A percentile compares a stretch with the other conserved stretches of the same genome.
Conservation (phyloP, 1,140 invertebrate genomes). For the Panagrolaimus sp. region DNA sequence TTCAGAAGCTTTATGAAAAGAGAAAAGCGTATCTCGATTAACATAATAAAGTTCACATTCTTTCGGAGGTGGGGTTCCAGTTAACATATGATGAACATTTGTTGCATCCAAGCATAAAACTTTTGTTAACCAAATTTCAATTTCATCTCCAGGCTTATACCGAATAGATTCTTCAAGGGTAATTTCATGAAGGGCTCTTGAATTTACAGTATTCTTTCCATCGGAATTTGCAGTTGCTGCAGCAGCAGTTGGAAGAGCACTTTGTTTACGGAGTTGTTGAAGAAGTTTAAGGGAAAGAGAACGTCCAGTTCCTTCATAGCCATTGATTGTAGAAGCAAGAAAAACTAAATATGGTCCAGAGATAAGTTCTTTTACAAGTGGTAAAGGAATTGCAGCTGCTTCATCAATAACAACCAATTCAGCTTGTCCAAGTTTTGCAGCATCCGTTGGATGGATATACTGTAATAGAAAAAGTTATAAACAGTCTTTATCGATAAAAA, state of each 20-base stretch:
- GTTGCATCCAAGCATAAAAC: constrained; percentile 83
- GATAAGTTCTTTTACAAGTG: constrained; percentile 68
- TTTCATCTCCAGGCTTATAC: constrained; percentile 77
- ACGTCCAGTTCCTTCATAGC: constrained; percentile 95
- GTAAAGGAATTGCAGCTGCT: constrained; percentile 93
- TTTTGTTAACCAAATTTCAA: constrained; percentile 82
- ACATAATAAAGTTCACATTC: constrained; percentile 75
- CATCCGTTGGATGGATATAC: constrained; percentile 89
- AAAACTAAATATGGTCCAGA: constrained; percentile 72
- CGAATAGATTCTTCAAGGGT: constrained; percentile 88
- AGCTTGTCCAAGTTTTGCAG: constrained; percentile 79
- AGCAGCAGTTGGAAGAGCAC: neutral
- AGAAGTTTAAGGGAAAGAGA: constrained; percentile 91
- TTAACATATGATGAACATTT: constrained; percentile 57
- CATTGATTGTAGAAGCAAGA: constrained; percentile 92
- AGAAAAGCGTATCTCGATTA: constrained; percentile 85
- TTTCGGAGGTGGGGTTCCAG: constrained; percentile 72
- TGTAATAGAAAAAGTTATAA: constrained; percentile 61
- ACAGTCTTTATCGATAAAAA: constrained; percentile 29
- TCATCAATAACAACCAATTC: constrained; percentile 95
- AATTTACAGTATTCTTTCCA: constrained; percentile 35
- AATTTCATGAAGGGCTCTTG: constrained; percentile 62
- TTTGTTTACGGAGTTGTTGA: constrained; percentile 72
- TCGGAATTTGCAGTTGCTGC: constrained; percentile 36
- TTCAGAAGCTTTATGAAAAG: constrained; percentile 91